Percentiles rank a stretch among this genome's conserved stretches.
These are phyloP conservation scores for Amblyraja radiata DNA, from an alignment of 2,797 vertebrate genomes.

Conservation along the genomic window DNA sequence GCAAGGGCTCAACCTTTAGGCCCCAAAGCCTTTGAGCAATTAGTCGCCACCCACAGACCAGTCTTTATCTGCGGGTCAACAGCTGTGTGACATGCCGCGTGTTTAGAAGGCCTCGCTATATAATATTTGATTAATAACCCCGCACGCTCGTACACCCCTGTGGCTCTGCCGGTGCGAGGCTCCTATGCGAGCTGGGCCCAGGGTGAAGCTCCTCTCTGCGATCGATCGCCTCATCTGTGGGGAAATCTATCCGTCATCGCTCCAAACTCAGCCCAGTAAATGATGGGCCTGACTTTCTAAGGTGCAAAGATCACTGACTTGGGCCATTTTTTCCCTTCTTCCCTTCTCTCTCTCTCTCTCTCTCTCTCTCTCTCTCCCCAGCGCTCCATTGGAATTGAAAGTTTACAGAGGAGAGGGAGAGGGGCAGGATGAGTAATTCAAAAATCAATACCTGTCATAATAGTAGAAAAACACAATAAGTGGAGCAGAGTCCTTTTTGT, in stretches of 20 bases:
- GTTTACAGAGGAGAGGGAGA: background rate
- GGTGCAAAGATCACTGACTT: constrained; percentile 36
- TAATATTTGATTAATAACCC: constrained; percentile 33
- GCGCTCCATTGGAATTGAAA: constrained; percentile 31
- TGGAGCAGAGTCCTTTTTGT: background rate
- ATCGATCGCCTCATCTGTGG: constrained; percentile 33
- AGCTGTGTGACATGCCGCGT: background rate
- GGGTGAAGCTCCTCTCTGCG: background rate
- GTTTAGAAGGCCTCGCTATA: background rate
- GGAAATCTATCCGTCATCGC: constrained; percentile 35
- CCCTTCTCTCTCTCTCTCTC: background rate
- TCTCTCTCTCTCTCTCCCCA: background rate
- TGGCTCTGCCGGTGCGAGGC: background rate
- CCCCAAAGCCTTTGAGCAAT: constrained; percentile 60
- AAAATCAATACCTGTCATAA: constrained; percentile 35
- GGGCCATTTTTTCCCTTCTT: background rate
- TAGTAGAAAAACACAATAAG: constrained; percentile 26
- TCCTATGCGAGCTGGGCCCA: constrained; percentile 4
- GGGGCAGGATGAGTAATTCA: constrained; percentile 32
- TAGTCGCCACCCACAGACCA: constrained; percentile 67
- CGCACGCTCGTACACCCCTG: background rate
- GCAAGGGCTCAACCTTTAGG: constrained; percentile 54
- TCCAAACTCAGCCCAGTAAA: background rate
- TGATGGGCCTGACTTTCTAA: constrained; percentile 32
- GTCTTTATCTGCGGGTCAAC: constrained; percentile 18